Evolutionary conservation across 1,140 invertebrate species (phyloP).

Genomic region (Cotesia typhae): DNA sequence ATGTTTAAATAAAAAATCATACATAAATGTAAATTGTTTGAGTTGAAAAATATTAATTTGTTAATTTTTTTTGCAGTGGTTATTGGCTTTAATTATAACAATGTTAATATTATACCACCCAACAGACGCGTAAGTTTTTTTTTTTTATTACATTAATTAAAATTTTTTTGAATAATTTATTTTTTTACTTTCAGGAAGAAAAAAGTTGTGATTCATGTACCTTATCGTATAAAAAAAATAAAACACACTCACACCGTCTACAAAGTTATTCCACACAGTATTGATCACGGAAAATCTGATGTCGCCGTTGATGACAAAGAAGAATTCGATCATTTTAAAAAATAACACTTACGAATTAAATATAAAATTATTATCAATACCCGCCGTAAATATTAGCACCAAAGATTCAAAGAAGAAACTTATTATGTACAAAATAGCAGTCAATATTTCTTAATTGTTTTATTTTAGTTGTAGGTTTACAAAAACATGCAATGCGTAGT

Average conservation of each 20-base stretch:
- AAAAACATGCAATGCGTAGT: neutral
- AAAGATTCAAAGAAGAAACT: neutral
- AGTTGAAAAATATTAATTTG: neutral
- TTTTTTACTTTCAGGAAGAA: conserved; percentile 61
- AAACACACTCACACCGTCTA: conserved; percentile 74
- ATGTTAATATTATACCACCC: conserved; percentile 21
- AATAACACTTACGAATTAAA: neutral
- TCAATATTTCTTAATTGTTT: too few species aligned
- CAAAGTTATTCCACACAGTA: conserved; percentile 68
- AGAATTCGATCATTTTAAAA: conserved; percentile 41
- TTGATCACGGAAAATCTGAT: conserved; percentile 39
- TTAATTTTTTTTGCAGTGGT: conserved; percentile 31
- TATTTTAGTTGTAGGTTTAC: neutral
- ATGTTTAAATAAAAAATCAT: too few species aligned
- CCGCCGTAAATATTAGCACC: neutral
- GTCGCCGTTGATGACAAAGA: conserved; percentile 48
- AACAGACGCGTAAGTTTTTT: conserved; percentile 32
- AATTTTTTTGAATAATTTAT: neutral
- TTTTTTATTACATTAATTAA: conserved; percentile 8
- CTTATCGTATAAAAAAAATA: conserved; percentile 70
- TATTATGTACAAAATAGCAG: too few species aligned
- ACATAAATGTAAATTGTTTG: too few species aligned
- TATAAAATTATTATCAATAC: neutral
- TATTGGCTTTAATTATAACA: conserved; percentile 28
- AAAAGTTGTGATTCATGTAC: conserved; percentile 72